Conservation (phyloP, 2,888 invertebrate genomes). For the Agriopis marginaria region DNA sequence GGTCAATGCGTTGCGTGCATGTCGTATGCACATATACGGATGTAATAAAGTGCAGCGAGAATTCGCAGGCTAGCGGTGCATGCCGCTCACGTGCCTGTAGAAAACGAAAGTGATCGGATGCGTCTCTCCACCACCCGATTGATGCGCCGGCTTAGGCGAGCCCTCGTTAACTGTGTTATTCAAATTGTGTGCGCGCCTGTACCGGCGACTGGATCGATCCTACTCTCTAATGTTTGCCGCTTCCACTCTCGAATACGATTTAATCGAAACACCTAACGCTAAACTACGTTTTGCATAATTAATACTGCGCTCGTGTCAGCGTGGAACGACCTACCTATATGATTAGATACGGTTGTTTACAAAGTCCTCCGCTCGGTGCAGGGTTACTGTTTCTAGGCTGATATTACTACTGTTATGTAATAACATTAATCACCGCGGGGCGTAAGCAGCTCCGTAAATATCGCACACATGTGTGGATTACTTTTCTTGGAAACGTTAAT, state of each 20-base stretch:
- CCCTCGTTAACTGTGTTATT: slow-evolving; percentile 81
- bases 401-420: slow-evolving; percentile 26
- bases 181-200: slow-evolving; percentile 71
- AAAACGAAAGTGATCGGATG: slow-evolving; percentile 84
- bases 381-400: slow-evolving; percentile 40
- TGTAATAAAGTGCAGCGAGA: slow-evolving; percentile 82
- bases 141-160: slow-evolving; percentile 76
- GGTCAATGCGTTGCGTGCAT: slow-evolving; percentile 84
- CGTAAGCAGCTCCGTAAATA: slow-evolving; percentile 20
- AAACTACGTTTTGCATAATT: slow-evolving; percentile 52
- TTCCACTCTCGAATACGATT: slow-evolving; percentile 65
- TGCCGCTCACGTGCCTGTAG: slow-evolving; percentile 79
- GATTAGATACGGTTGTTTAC: slow-evolving; percentile 45
- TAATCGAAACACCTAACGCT: slow-evolving; percentile 58
- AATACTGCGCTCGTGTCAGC: slow-evolving; percentile 46
- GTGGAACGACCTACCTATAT: slow-evolving; percentile 25
- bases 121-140: slow-evolving; percentile 79
- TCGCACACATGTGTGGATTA: slow-evolving; percentile 17
- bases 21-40: slow-evolving; percentile 84
- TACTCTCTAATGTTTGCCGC: slow-evolving; percentile 60
- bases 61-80: slow-evolving; percentile 79
- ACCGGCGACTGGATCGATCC: slow-evolving; percentile 62
- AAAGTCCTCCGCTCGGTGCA: slow-evolving; percentile 38
- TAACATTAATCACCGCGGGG: slow-evolving; percentile 23
- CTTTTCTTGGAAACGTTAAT: slow-evolving; percentile 17